These are phyloP conservation scores for Agrypnus murinus DNA, from an alignment of 2,888 invertebrate species.

Conservation along the genomic window DNA sequence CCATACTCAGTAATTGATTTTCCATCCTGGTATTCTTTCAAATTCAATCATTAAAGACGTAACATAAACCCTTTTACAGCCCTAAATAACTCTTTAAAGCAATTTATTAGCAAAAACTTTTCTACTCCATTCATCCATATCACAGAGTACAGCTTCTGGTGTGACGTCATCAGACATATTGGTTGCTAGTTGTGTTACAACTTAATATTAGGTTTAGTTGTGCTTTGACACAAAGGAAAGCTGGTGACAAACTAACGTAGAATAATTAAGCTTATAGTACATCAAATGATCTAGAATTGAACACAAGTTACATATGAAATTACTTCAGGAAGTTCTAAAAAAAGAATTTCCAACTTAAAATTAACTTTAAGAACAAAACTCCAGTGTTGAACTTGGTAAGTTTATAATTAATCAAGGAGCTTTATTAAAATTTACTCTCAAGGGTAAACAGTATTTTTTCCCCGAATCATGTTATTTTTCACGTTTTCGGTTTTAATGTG, in stretches of 20 bases:
- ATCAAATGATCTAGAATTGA: constrained; percentile 15
- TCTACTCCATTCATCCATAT: no score
- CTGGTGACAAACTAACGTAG: constrained; percentile 22
- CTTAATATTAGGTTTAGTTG: constrained; percentile 33
- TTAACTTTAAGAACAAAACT: constrained; percentile 23
- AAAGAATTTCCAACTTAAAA: constrained; percentile 14
- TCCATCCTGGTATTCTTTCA: no score
- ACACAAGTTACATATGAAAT: constrained; percentile 16
- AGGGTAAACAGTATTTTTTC: constrained; percentile 18
- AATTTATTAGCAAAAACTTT: no score
- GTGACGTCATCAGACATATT: constrained; percentile 20
- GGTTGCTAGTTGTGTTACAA: constrained; percentile 20
- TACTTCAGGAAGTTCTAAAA: constrained; percentile 1
- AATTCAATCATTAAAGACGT: no score
- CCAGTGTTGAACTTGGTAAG: constrained; percentile 7
- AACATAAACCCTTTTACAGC: no score
- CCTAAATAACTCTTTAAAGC: no score
- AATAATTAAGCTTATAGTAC: constrained; percentile 29
- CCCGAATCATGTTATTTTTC: constrained; percentile 24
- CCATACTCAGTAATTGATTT: no score
- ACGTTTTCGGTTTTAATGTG: no score
- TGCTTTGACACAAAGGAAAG: constrained; percentile 40
- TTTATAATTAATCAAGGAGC: constrained; percentile 30
- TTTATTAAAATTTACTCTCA: constrained; percentile 28
- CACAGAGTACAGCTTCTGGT: no score